Evolutionary conservation across 2,797 vertebrate genomes (phyloP).

Genomic region (Danio tinwini): DNA sequence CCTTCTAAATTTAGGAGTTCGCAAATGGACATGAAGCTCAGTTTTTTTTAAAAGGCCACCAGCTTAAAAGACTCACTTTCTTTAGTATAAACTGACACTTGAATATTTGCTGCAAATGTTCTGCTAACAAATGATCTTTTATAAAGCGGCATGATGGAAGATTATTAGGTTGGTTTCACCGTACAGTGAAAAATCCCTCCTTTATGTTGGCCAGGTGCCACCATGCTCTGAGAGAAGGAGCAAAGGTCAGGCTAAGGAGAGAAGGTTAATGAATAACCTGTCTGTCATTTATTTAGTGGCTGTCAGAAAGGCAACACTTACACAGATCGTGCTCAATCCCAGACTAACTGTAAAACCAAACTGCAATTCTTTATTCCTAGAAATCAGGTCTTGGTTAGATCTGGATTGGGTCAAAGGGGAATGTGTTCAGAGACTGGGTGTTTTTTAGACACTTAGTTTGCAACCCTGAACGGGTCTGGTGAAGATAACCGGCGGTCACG

Average conservation of each 20-base stretch:
- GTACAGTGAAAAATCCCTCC: not conserved
- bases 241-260: conserved; percentile 42
- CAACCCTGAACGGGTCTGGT: conserved; percentile 23
- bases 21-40: not conserved
- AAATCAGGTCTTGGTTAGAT: not conserved
- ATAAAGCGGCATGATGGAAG: not conserved
- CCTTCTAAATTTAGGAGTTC: not conserved
- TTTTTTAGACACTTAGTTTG: conserved; percentile 34
- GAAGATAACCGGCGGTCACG: conserved; percentile 49
- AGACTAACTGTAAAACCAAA: not conserved
- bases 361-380: conserved; percentile 7
- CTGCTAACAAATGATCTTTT: not conserved
- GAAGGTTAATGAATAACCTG: conserved; percentile 48
- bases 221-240: conserved; percentile 22
- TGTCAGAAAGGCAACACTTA: not conserved
- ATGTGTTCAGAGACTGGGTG: conserved; percentile 19
- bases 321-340: not conserved
- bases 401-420: not conserved
- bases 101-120: not conserved
- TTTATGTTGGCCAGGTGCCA: conserved; percentile 26
- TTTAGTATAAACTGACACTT: not conserved
- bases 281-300: conserved; percentile 10
- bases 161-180: not conserved
- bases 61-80: not conserved
- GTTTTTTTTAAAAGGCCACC: not conserved